Conservation (phyloP, 2,797 vertebrate species). For the Bryconaethiops microstoma region DNA sequence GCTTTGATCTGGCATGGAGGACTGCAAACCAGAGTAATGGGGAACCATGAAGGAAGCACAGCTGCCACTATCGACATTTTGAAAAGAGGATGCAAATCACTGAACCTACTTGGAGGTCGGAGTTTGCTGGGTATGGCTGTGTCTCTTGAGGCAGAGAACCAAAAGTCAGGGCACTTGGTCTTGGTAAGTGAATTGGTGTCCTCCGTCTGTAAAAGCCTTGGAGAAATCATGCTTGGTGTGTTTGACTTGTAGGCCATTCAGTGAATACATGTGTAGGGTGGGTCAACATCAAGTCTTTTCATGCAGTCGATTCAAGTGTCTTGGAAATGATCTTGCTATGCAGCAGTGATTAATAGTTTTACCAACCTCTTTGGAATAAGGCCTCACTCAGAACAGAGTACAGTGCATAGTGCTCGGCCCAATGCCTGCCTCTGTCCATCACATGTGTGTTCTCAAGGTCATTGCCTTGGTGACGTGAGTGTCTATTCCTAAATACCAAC, state of each 20-base stretch:
- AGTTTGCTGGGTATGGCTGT: constrained; percentile 18
- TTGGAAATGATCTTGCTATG: background rate
- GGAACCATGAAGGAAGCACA: constrained; percentile 49
- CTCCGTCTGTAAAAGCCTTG: background rate
- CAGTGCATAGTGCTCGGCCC: background rate
- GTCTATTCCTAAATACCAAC: constrained; percentile 51
- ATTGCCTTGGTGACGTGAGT: constrained; percentile 12
- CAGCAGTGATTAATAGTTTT: background rate
- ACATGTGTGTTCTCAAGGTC: background rate
- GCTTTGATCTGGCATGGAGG: constrained; percentile 68
- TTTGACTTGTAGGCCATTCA: background rate
- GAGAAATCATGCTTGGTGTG: constrained; percentile 11
- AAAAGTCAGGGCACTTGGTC: constrained; percentile 18
- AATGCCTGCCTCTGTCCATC: constrained; percentile 1
- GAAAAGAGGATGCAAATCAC: constrained; percentile 60
- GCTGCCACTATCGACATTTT: constrained; percentile 56
- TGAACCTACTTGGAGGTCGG: constrained; percentile 37
- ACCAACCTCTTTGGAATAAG: background rate
- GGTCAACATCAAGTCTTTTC: constrained; percentile 17
- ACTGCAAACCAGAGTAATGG: constrained; percentile 63
- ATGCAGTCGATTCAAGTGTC: background rate
- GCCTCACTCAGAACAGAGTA: background rate
- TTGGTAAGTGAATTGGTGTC: constrained; percentile 13
- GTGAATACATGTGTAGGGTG: constrained; percentile 8
- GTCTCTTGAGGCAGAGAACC: constrained; percentile 27